Conservation (phyloP, 1,140 invertebrate genomes). For the Delia radicum region DNA sequence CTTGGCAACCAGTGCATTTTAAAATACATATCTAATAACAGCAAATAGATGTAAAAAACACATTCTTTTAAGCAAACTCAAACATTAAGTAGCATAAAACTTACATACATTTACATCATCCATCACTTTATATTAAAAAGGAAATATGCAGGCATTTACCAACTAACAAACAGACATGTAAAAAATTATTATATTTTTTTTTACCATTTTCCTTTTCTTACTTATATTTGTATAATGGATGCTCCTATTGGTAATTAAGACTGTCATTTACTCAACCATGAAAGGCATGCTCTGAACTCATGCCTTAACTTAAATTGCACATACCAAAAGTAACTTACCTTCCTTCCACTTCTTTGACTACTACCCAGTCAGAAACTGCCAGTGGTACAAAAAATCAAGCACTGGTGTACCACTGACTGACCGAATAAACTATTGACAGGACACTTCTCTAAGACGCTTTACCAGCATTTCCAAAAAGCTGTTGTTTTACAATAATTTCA, state of each 20-base stretch:
- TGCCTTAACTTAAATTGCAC: background rate
- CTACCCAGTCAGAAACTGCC: background rate
- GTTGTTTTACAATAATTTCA: too few species aligned
- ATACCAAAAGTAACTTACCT: background rate
- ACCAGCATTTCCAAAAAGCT: too few species aligned
- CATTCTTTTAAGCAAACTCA: too few species aligned
- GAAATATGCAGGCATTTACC: background rate
- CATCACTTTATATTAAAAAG: background rate
- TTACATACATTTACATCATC: background rate
- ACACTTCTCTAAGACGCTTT: too few species aligned
- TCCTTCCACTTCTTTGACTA: background rate
- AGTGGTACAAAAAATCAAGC: too few species aligned
- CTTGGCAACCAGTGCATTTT: too few species aligned
- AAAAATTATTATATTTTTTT: background rate
- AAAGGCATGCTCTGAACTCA: background rate
- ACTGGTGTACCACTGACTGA: too few species aligned
- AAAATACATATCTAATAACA: too few species aligned
- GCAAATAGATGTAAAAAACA: too few species aligned
- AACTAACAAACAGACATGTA: background rate
- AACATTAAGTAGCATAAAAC: too few species aligned
- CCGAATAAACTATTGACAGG: too few species aligned
- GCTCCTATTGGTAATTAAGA: background rate
- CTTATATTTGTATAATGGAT: background rate
- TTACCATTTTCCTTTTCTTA: background rate
- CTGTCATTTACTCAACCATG: conserved; percentile 13